These are phyloP conservation scores for Popillia japonica DNA, from an alignment of 1,140 invertebrate genomes.

Conservation along the genomic window DNA sequence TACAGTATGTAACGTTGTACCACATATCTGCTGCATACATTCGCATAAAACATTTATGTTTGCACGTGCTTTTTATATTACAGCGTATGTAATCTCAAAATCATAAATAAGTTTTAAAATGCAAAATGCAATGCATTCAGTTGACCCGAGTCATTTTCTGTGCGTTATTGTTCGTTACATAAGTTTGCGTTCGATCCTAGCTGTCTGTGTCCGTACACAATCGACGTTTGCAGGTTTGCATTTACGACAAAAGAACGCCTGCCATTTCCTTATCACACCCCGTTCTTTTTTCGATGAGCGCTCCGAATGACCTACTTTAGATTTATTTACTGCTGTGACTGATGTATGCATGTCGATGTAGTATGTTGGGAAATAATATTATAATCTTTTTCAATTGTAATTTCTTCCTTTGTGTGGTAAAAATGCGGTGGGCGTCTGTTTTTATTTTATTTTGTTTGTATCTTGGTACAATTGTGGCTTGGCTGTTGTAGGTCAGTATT, in stretches of 20 bases:
- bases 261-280: conserved; percentile 17
- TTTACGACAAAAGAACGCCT: conserved; percentile 4
- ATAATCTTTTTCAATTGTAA: conserved; percentile 12
- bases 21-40: too few relatives aligned
- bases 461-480: neutral
- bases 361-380: conserved; percentile 5
- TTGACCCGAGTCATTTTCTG: too few relatives aligned
- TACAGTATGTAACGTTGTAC: too few relatives aligned
- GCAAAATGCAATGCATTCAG: too few relatives aligned
- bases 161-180: neutral
- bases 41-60: too few relatives aligned
- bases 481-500: conserved; percentile 9
- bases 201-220: neutral
- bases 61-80: too few relatives aligned
- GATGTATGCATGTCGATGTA: neutral
- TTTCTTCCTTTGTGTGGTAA: conserved; percentile 10
- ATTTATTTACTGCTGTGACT: neutral
- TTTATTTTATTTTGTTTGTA: neutral
- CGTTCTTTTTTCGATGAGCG: neutral
- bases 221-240: neutral
- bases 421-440: conserved; percentile 8
- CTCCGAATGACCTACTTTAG: neutral
- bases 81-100: too few relatives aligned
- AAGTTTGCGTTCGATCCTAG: neutral
- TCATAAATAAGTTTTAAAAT: too few relatives aligned